Evolutionary conservation across 2,888 invertebrate species (phyloP).

Genomic region (Reticulitermes lucifugus): DNA sequence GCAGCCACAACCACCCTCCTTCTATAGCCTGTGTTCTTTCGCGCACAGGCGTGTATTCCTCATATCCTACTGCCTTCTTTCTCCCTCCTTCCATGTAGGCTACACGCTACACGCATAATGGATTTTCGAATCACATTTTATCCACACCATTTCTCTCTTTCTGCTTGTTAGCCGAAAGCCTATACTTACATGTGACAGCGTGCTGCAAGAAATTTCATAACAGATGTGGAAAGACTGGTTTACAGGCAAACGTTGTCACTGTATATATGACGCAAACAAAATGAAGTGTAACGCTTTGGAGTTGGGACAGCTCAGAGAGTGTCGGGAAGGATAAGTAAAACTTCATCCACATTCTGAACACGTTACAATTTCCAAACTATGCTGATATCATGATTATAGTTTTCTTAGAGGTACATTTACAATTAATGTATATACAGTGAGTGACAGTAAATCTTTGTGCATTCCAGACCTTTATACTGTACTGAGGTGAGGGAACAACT

Average conservation of each 20-base stretch:
- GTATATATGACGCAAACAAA: too few species aligned
- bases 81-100: background rate
- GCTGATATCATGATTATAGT: too few species aligned
- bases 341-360: too few species aligned
- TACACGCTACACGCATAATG: constrained; percentile 41
- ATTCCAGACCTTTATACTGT: too few species aligned
- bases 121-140: constrained; percentile 48
- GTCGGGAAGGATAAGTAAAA: too few species aligned
- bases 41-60: background rate
- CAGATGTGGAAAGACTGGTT: constrained; percentile 6
- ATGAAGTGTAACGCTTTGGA: too few species aligned
- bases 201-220: background rate
- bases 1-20: background rate
- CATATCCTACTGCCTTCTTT: background rate
- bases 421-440: too few species aligned
- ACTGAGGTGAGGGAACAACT: too few species aligned
- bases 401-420: too few species aligned
- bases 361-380: too few species aligned
- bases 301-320: too few species aligned
- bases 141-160: constrained; percentile 48
- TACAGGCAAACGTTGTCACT: background rate
- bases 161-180: constrained; percentile 35
- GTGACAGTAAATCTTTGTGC: too few species aligned
- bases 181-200: background rate
- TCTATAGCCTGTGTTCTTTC: background rate